phyloP scores from a whole-genome alignment of 2,113 vertebrate species.

The Phylloscopus trochiloides region DNA sequence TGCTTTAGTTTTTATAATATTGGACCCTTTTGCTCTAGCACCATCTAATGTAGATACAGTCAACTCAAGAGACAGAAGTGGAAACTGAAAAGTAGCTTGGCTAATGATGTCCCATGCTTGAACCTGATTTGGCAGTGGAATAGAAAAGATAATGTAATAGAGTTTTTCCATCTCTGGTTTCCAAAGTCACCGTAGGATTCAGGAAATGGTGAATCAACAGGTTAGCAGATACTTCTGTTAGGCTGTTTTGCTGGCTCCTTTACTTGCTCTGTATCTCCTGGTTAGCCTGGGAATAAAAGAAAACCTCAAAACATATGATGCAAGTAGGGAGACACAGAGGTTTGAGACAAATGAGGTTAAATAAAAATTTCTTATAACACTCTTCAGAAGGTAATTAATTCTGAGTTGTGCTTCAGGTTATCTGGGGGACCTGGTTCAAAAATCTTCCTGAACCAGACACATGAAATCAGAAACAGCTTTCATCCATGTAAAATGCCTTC shows the following conservation, averaged over 20 bases:
- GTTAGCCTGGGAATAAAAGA: constrained; percentile 49
- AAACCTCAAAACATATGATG: neutral
- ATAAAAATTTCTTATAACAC: neutral
- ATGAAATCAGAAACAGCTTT: neutral
- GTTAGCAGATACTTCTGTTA: constrained; percentile 26
- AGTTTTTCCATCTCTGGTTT: constrained; percentile 40
- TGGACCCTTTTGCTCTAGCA: neutral
- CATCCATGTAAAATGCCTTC: neutral
- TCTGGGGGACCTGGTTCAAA: neutral
- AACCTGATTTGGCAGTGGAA: constrained; percentile 26
- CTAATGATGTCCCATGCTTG: constrained; percentile 2
- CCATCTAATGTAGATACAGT: neutral
- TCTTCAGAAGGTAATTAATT: neutral
- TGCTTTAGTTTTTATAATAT: neutral
- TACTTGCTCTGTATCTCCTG: constrained; percentile 57
- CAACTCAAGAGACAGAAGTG: neutral
- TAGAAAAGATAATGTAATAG: constrained; percentile 45
- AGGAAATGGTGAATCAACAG: constrained; percentile 22
- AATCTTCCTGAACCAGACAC: neutral
- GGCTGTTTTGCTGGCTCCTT: constrained; percentile 10
- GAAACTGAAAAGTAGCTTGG: constrained; percentile 13
- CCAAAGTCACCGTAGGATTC: constrained; percentile 52
- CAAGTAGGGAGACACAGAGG: constrained; percentile 23
- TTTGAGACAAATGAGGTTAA: constrained; percentile 25
- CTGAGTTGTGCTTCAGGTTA: neutral